Percentiles rank a stretch among this genome's conserved stretches.
Evolutionary conservation across 92 coral and sea anemone species (phyloP).

Genomic region (Porites cylindrica): DNA sequence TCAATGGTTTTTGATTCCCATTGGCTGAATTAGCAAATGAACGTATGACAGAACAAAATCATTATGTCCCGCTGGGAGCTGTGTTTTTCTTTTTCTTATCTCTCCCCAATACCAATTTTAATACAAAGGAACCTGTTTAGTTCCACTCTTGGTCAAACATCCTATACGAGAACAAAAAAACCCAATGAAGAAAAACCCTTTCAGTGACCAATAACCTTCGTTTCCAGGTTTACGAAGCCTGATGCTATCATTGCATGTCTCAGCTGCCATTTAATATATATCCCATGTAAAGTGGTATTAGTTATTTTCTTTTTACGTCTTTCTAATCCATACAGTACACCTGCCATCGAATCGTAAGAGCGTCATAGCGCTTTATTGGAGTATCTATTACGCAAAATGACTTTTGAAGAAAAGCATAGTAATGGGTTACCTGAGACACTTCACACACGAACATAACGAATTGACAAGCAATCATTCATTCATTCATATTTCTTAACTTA

Average conservation of each 20-base stretch:
- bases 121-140: not conserved
- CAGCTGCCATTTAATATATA: too few relatives aligned
- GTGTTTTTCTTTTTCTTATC: not conserved
- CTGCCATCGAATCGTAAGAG: not conserved
- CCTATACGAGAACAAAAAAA: not conserved
- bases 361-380: not conserved
- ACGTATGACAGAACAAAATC: not conserved
- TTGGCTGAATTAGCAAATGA: slow-evolving; percentile 29
- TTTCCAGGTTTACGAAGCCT: too few relatives aligned
- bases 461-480: not conserved
- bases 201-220: not conserved
- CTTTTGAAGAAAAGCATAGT: not conserved
- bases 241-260: not conserved
- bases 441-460: not conserved
- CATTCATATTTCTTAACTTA: not conserved
- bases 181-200: not conserved
- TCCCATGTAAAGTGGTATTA: slow-evolving; percentile 1
- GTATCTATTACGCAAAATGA: not conserved
- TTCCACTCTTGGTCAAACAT: not conserved
- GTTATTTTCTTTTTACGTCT: not conserved
- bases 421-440: not conserved
- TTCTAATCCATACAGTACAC: not conserved
- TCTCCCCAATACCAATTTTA: not conserved
- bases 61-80: not conserved
- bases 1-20: slow-evolving; percentile 9